Base-by-base conservation (phyloP, 2,113 vertebrate species). In the Aythya baeri region DNA sequence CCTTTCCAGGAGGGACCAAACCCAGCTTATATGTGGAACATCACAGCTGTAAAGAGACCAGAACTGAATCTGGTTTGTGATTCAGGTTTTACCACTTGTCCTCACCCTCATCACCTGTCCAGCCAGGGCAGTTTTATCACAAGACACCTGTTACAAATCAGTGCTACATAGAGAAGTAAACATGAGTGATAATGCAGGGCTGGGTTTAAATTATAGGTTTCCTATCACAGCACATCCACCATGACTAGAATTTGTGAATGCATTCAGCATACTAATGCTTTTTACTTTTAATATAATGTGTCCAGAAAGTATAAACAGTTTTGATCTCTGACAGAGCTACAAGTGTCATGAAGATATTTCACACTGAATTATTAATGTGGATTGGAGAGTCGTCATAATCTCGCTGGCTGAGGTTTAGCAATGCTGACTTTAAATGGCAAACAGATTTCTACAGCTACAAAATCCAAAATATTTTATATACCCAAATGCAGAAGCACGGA, bases 291-390 rank as follows among this genome's bases (percentile, higher is more conserved):
- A 91, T 79, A 23, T 73, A 66, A 78, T 10, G 3, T 55, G n/a
- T 67, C 43, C 54, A 75, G 71, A 92, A 95, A 89, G 92, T 68
- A 78, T 41, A 95, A 94, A 95, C 83, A 70, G 58, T 86, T 86
- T 52, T 5, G 5, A 36, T 88, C 65, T 94, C 76, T 93, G 80
- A 86, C 76, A 82, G 66, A 22, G 36, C 92, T 97, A 66, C 65
- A 49, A 91, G 44, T 57, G 32, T 90, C 8, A 9, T 2, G 0
- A 73, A 96, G 66, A 62, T 94, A 94, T 94, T 96, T 96, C 89
- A 71, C 88, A 94, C 86, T 96, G 73, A 88, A 94, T 95, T 96
- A 94, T 93, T 96, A 87, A 94, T 84, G 41, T 66, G 80, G 77
- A 94, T 93, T 78, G 86, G 65, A 86, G 54, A 91, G 62, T 84